Evolutionary conservation across 2,888 invertebrate species (phyloP).

Genomic region (Apantesis nais): DNA sequence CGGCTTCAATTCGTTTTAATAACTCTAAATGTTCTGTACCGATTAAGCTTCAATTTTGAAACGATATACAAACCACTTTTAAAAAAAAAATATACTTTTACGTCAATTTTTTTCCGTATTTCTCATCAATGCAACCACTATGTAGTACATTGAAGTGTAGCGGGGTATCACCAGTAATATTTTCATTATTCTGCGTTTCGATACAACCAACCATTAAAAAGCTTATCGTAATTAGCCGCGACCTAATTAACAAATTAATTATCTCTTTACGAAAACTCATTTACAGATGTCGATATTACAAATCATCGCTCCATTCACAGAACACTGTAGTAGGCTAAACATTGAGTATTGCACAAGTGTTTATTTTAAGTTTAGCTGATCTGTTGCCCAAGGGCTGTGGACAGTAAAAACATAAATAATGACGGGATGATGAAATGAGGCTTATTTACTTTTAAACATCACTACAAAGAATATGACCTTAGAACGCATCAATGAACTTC

Average conservation of each 20-base stretch:
- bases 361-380: constrained; percentile 12
- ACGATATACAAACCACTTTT: too few relatives aligned
- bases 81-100: too few relatives aligned
- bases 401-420: constrained; percentile 42
- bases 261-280: neutral
- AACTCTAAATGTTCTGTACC: too few relatives aligned
- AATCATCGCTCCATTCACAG: neutral
- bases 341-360: constrained; percentile 10
- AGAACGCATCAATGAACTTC: constrained; percentile 6
- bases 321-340: neutral
- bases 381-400: constrained; percentile 39
- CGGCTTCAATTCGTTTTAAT: too few relatives aligned
- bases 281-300: neutral
- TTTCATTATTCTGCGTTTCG: neutral
- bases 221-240: neutral
- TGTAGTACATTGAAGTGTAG: too few relatives aligned
- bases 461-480: constrained; percentile 34
- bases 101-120: too few relatives aligned
- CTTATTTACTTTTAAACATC: constrained; percentile 29
- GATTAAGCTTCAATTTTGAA: too few relatives aligned
- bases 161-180: neutral
- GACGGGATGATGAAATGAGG: constrained; percentile 36
- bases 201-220: neutral
- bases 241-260: neutral
- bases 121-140: too few relatives aligned